Base-by-base conservation (phyloP, 2,888 invertebrate genomes). In the Elysia crispata region DNA sequence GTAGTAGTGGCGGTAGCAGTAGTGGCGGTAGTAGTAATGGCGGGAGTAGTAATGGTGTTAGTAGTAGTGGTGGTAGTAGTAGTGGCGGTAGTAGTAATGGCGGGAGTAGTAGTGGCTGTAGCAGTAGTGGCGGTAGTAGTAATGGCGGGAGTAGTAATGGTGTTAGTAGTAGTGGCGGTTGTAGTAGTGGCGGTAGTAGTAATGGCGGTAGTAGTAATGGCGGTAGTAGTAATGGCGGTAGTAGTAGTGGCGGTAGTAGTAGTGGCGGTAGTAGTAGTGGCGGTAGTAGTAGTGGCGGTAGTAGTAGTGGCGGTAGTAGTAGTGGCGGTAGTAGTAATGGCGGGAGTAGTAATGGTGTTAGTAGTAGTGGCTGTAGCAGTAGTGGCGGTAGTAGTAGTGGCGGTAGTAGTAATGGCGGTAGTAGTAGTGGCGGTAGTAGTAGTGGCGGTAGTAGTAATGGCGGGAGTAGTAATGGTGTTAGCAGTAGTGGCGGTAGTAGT, bases 391-490 rank as follows among this genome's bases (percentile, higher is more conserved):
- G 1, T 30, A 20, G 69, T 67, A 20, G 57, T 66, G 30, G 18
- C 20, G n/a, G 28, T 62, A n/a, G 15, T 62, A n/a, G n/a, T 76
- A n/a, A 25, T 76, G 28, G n/a, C n/a, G 30, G 41, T 30, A n/a
- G 25, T 31, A 3, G 18, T 76, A 3, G 41, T 11, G 54, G 64
- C 64, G 25, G 23, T 64, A 41, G n/a, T 76, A n/a, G n/a, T n/a
- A n/a, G n/a, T n/a, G n/a, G n/a, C n/a, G 30, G n/a, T 5, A 31
- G 76, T 64, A 31, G 64, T 64, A 25, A 18, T 76, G n/a, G 11
- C 41, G 30, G 41, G 31, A 15, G 70, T 33, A 33, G 41, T 31
- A n/a, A n/a, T n/a, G n/a, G n/a, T n/a, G n/a, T n/a, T n/a, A n/a
- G n/a, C n/a, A n/a, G n/a, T n/a, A n/a, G n/a, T n/a, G n/a, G n/a